Evolutionary conservation across 2,797 vertebrate genomes (phyloP).

Genomic region (Gephyroberyx darwinii): DNA sequence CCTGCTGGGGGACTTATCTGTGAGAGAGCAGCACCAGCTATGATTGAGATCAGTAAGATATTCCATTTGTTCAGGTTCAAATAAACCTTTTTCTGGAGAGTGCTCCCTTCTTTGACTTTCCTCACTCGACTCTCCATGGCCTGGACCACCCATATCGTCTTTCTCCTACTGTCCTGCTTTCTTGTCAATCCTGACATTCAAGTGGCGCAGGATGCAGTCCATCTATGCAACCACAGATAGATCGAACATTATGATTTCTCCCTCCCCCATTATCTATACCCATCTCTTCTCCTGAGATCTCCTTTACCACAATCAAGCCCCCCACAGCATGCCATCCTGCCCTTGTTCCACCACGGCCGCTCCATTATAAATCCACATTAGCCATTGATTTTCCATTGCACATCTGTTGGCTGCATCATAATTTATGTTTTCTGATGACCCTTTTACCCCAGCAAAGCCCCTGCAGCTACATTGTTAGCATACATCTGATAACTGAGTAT

Average conservation of each 20-base stretch:
- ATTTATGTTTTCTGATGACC: constrained; percentile 57
- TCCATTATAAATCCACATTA: constrained; percentile 50
- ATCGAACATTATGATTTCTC: constrained; percentile 13
- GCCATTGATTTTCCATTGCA: constrained; percentile 51
- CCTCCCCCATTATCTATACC: constrained; percentile 9
- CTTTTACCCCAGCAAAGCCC: constrained; percentile 55
- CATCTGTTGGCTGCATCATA: constrained; percentile 45
- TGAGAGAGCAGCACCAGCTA: neutral
- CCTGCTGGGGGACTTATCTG: neutral
- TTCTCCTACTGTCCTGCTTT: constrained; percentile 6
- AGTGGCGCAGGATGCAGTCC: neutral
- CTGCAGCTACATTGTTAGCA: constrained; percentile 64
- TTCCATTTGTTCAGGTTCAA: constrained; percentile 6
- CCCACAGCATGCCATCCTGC: constrained; percentile 16
- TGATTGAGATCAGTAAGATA: constrained; percentile 11
- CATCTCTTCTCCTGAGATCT: constrained; percentile 10
- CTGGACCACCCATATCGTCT: neutral
- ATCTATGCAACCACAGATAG: constrained; percentile 1
- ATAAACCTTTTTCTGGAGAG: neutral
- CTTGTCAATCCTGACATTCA: neutral
- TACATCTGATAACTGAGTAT: constrained; percentile 58
- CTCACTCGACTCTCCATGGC: neutral
- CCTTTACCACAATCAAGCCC: neutral
- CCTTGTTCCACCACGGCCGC: constrained; percentile 11
- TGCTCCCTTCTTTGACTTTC: neutral